These are phyloP conservation scores for Therioaphis trifolii DNA, from an alignment of 2,888 invertebrate species.

Conservation along the genomic window DNA sequence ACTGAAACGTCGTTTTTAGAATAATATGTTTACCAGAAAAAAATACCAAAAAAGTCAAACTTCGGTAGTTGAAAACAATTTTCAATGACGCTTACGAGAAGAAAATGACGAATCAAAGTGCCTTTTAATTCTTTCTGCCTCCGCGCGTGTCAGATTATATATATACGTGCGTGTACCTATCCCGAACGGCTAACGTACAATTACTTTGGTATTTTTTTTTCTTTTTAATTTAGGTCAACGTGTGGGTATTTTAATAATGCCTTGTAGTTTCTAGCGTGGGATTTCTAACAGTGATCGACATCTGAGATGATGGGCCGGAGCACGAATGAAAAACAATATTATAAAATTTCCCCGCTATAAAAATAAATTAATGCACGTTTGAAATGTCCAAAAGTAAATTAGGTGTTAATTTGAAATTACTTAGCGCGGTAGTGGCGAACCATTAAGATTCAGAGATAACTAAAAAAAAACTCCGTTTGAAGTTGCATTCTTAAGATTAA, in stretches of 20 bases:
- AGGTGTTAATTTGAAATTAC: constrained; percentile 22
- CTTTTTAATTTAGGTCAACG: constrained; percentile 45
- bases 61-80: no score
- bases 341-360: no score
- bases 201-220: constrained; percentile 22
- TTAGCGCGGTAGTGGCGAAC: neutral
- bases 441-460: neutral
- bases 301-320: constrained; percentile 2
- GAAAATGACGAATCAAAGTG: no score
- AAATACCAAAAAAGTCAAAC: no score
- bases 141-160: constrained; percentile 23
- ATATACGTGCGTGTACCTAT: neutral
- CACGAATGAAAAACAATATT: constrained; percentile 29
- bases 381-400: constrained; percentile 18
- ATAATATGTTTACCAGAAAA: no score
- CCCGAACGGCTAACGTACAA: constrained; percentile 14
- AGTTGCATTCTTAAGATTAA: neutral
- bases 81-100: no score
- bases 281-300: constrained; percentile 35
- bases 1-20: no score
- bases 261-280: constrained; percentile 27
- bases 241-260: constrained; percentile 54
- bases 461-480: neutral
- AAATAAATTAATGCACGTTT: no score
- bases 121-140: neutral